These are phyloP conservation scores for Anoplopoma fimbria DNA, from an alignment of 2,113 vertebrate species.

Conservation along the genomic window DNA sequence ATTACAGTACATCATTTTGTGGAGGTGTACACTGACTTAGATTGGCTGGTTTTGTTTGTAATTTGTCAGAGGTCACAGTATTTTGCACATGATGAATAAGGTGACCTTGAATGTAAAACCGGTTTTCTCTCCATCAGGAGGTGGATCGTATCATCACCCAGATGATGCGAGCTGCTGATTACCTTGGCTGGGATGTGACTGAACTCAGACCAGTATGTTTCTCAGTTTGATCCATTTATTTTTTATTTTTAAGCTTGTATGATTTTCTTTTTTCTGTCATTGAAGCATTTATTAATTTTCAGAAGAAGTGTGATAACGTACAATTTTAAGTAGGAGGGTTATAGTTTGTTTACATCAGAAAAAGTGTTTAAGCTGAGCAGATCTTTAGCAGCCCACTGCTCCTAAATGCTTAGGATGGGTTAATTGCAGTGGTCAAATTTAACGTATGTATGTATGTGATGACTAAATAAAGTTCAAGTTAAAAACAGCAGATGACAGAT, in stretches of 20 bases:
- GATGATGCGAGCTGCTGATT: constrained; percentile 96
- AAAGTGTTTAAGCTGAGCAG: too few relatives aligned
- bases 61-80: not conserved
- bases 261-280: not conserved
- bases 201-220: constrained; percentile 91
- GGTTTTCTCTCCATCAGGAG: constrained; percentile 83
- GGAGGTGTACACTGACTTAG: not conserved
- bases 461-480: not conserved
- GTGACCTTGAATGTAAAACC: not conserved
- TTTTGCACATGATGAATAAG: not conserved
- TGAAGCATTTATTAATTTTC: not conserved
- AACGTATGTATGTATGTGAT: not conserved
- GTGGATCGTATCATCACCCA: constrained; percentile 93
- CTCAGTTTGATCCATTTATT: not conserved
- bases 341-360: not conserved
- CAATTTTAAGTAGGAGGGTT: not conserved
- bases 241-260: not conserved
- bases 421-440: not conserved
- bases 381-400: not conserved
- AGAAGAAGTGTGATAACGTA: not conserved
- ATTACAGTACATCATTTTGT: not conserved
- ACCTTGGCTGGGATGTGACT: constrained; percentile 93
- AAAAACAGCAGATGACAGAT: not conserved
- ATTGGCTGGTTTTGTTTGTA: not conserved
- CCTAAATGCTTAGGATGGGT: not conserved